A percentile compares a stretch with the other conserved stretches of the same genome.
Evolutionary conservation across 2,888 invertebrate species (phyloP).

Genomic region (Athalia rosae): DNA sequence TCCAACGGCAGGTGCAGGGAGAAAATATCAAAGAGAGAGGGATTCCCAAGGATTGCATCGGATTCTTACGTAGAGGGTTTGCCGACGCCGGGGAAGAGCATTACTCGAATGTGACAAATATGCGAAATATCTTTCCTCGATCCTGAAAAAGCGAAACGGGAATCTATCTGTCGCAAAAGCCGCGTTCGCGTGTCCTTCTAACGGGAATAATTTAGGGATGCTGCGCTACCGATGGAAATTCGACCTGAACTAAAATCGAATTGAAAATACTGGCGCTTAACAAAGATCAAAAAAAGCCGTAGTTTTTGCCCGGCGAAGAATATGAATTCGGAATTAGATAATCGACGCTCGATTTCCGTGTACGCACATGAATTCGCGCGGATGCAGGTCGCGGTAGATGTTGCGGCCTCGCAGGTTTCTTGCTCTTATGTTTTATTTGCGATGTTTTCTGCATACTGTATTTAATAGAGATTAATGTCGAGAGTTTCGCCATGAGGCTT

Average conservation of each 20-base stretch:
- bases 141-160: neutral
- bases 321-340: too few species aligned
- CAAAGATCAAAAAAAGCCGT: too few species aligned
- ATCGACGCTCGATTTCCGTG: too few species aligned
- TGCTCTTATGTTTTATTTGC: too few species aligned
- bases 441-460: slow-evolving; percentile 42
- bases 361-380: too few species aligned
- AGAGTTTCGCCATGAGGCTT: slow-evolving; percentile 47
- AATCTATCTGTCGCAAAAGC: neutral
- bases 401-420: too few species aligned
- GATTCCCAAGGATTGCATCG: slow-evolving; percentile 11
- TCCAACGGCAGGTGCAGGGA: slow-evolving; percentile 35
- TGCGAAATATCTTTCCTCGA: slow-evolving; percentile 62
- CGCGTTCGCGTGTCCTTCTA: neutral
- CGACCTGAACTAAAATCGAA: neutral
- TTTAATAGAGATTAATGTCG: slow-evolving; percentile 62
- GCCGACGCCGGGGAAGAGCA: slow-evolving; percentile 67
- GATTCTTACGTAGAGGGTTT: slow-evolving; percentile 43
- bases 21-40: slow-evolving; percentile 5
- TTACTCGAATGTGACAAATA: slow-evolving; percentile 72
- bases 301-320: too few species aligned
- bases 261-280: too few species aligned
- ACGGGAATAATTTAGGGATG: neutral
- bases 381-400: too few species aligned
- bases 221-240: neutral